Base-by-base conservation (phyloP, 2,113 vertebrate genomes). In the Phainopepla nitens region DNA sequence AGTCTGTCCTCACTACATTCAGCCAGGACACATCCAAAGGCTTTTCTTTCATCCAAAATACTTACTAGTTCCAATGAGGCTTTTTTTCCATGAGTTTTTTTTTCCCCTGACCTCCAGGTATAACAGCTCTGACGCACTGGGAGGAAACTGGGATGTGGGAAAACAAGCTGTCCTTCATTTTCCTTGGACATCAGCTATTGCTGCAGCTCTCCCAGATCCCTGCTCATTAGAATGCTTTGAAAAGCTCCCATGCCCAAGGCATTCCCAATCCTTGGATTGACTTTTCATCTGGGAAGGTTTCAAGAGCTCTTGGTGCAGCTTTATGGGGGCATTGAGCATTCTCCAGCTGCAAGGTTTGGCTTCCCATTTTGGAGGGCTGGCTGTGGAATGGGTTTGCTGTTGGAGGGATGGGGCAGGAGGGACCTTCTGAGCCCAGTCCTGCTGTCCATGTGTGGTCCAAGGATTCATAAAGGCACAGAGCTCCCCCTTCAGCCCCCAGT, bases 21-120 rank as follows among this genome's bases (percentile, higher is more conserved):
- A 29, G 17, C 27, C 83, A 86, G 85, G 78, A 61, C 68, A 51
- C 58, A 41, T 60, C 66, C 53, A 44, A 27, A 51, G 14, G 24
- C 15, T 49, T 75, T 65, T 33, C 64, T 76, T 79, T 56, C 1
- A 5, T 87, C 92, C 54, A 80, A 79, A 94, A 82, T 41, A 24
- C 28, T 86, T 50, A 15, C 20, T 53, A 9, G 4, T 75, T 96
- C 68, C 7, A 6, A 23, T 77, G 68, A 95, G 71, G 58, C 54
- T 71, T 91, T 94, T 90, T 95, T 89, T 92, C 96, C 90, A 90
- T 86, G 58, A 81, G n/a, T 36, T 29, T 53, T 69, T 69, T 42
- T 33, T 6, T 3, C 53, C 12, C 73, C 21, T 25, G 78, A 41
- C 39, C 86, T 83, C 50, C 88, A 92, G 90, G 90, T 95, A 62